Conservation (phyloP, 1,140 invertebrate species). For the Fopius arisanus region DNA sequence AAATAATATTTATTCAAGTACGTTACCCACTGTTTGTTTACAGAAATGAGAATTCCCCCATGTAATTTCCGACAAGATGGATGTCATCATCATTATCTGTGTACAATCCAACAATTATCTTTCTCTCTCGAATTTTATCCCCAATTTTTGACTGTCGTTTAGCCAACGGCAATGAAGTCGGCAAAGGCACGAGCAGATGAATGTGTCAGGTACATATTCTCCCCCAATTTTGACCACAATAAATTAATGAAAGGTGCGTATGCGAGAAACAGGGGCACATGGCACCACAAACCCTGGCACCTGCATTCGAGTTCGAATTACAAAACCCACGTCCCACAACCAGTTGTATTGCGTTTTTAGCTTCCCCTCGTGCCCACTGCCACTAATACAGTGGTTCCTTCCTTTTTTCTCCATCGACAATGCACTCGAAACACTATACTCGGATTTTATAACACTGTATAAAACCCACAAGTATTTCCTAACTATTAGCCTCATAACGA, state of each 20-base stretch:
- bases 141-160: neutral
- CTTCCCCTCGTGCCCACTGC: neutral
- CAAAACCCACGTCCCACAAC: conserved; percentile 12
- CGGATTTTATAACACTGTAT: conserved; percentile 9
- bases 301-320: conserved; percentile 15
- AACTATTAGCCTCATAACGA: conserved; percentile 13
- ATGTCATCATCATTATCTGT: too few relatives aligned
- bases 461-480: conserved; percentile 13
- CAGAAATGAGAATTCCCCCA: too few relatives aligned
- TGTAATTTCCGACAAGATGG: too few relatives aligned
- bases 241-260: conserved; percentile 6
- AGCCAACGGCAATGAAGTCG: neutral
- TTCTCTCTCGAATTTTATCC: neutral
- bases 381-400: conserved; percentile 10
- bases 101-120: too few relatives aligned
- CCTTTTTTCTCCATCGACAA: neutral
- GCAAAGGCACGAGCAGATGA: neutral
- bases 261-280: conserved; percentile 6
- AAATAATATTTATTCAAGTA: too few relatives aligned
- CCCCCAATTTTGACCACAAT: neutral
- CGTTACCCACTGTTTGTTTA: too few relatives aligned
- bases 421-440: conserved; percentile 16
- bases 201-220: neutral
- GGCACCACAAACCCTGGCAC: neutral
- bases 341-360: neutral